Evolutionary conservation across 2,113 vertebrate species (phyloP).

Genomic region (Scomber scombrus): DNA sequence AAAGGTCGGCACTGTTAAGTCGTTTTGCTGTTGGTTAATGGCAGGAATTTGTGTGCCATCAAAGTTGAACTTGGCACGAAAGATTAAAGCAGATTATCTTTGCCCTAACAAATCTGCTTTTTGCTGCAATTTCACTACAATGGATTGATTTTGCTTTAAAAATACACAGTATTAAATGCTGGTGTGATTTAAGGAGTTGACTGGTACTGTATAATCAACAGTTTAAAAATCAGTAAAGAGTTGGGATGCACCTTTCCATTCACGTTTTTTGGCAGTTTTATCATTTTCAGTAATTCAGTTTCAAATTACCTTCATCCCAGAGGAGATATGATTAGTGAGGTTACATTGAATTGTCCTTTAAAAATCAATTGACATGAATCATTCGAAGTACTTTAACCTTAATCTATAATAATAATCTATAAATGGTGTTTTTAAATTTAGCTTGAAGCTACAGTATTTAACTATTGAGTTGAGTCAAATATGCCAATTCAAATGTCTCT

Average conservation of each 20-base stretch:
- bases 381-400: background rate
- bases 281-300: no score
- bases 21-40: background rate
- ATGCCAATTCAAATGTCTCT: background rate
- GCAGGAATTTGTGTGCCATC: background rate
- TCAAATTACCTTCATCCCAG: no score
- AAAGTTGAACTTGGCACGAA: background rate
- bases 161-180: no score
- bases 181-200: no score
- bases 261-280: no score
- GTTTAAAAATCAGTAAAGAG: no score
- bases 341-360: no score
- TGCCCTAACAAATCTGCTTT: background rate
- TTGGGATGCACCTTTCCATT: no score
- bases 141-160: no score
- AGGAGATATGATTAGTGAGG: no score
- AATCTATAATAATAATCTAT: background rate
- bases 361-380: background rate
- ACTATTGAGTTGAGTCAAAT: background rate
- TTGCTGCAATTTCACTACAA: no score
- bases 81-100: background rate
- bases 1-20: background rate
- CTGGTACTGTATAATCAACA: no score
- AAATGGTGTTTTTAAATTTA: background rate
- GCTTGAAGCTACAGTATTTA: slow-evolving; percentile 16